Percentiles rank a stretch among this genome's conserved stretches.
Conservation (phyloP, 2,797 vertebrate species). For the Tapirus indicus region DNA sequence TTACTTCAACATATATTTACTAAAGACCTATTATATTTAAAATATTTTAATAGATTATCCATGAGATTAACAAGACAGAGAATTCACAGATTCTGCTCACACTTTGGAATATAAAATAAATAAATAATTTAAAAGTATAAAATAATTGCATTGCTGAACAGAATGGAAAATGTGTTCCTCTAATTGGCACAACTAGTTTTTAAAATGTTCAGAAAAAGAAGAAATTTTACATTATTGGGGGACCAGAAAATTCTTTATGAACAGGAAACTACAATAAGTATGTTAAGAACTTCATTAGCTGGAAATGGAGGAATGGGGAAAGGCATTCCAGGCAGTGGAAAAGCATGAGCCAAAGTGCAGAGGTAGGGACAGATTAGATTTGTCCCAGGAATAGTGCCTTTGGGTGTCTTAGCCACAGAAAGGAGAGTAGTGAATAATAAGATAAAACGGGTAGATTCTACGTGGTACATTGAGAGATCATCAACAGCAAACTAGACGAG, state of each 20-base stretch:
- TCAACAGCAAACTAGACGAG: background rate
- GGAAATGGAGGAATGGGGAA: background rate
- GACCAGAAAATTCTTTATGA: background rate
- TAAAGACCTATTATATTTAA: background rate
- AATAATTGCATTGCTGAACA: background rate
- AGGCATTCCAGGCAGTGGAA: background rate
- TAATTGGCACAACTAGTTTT: background rate
- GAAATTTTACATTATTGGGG: background rate
- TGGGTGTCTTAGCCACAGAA: background rate
- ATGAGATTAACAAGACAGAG: background rate
- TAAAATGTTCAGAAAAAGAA: background rate
- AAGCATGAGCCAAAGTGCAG: background rate
- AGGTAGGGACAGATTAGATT: background rate
- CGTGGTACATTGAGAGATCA: background rate
- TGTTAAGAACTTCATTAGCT: background rate
- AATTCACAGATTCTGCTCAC: background rate
- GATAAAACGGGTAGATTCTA: background rate
- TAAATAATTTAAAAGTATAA: constrained; percentile 25
- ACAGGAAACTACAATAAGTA: background rate
- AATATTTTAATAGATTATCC: background rate
- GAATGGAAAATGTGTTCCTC: background rate
- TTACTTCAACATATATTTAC: background rate
- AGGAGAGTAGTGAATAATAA: background rate
- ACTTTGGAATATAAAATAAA: constrained; percentile 28
- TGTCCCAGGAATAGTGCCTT: background rate